These are phyloP conservation scores for Spinibarbus caldwelli DNA, from an alignment of 2,797 vertebrate species.

Conservation along the genomic window DNA sequence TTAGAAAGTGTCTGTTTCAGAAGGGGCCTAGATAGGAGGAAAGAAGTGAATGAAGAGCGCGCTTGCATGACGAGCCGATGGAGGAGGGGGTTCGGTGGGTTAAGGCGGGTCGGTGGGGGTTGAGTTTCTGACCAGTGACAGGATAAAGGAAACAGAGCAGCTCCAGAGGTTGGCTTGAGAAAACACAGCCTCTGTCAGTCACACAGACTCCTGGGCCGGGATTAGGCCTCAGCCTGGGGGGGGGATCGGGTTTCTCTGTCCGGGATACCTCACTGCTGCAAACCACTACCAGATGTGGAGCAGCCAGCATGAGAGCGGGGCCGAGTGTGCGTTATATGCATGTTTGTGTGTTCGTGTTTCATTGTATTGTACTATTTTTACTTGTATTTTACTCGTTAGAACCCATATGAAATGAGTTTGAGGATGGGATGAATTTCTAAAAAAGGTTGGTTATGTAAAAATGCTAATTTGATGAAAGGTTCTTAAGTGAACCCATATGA, in stretches of 20 bases:
- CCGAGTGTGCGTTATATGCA: conserved; percentile 22
- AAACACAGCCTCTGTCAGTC: conserved; percentile 66
- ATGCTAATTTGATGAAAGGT: not conserved
- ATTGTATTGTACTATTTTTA: conserved; percentile 47
- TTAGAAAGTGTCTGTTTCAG: conserved; percentile 64
- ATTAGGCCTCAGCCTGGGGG: conserved; percentile 61
- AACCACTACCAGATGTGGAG: conserved; percentile 69
- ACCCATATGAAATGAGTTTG: conserved; percentile 11
- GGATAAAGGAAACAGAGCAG: conserved; percentile 67
- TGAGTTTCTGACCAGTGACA: conserved; percentile 64
- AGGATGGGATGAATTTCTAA: not conserved
- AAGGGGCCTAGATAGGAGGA: conserved; percentile 48
- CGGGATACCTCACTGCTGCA: conserved; percentile 62
- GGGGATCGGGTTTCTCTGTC: conserved; percentile 62
- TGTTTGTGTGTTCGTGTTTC: conserved; percentile 30
- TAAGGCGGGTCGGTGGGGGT: conserved; percentile 45
- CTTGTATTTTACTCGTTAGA: not conserved
- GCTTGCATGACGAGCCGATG: conserved; percentile 17
- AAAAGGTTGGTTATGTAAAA: conserved; percentile 16
- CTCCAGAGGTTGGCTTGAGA: conserved; percentile 60
- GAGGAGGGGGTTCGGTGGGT: conserved; percentile 47
- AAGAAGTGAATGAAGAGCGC: conserved; percentile 15
- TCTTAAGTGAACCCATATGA: conserved; percentile 13
- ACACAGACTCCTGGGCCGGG: conserved; percentile 63
- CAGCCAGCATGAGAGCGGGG: conserved; percentile 32